These are phyloP conservation scores for Eupithecia pulchellata DNA, from an alignment of 2,888 invertebrate genomes.

Conservation along the genomic window DNA sequence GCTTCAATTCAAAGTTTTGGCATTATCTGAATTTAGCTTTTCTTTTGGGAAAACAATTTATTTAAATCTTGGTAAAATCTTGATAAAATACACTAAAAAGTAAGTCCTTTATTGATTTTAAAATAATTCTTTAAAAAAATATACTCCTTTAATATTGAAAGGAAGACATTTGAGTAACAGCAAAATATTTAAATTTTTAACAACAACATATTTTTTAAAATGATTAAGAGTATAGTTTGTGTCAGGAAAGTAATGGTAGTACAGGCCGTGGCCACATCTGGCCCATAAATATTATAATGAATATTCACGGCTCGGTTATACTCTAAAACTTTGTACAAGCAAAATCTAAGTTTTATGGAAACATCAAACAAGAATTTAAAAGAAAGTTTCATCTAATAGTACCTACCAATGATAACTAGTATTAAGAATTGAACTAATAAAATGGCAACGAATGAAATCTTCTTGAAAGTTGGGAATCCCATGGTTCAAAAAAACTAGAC, in stretches of 20 bases:
- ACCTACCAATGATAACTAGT: too few species aligned
- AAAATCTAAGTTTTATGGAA: slow-evolving; percentile 1
- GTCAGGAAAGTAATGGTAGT: slow-evolving; percentile 18
- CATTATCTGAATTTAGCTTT: too few species aligned
- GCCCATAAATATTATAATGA: slow-evolving; percentile 19
- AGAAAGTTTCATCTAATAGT: too few species aligned
- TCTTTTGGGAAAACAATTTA: too few species aligned
- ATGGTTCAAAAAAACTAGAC: neutral
- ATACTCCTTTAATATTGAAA: neutral
- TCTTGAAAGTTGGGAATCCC: neutral
- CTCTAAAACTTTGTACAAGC: neutral
- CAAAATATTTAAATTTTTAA: neutral
- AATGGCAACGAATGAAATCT: too few species aligned
- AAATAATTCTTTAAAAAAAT: neutral
- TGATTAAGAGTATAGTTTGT: slow-evolving; percentile 16
- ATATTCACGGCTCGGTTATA: slow-evolving; percentile 17
- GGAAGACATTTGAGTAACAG: neutral
- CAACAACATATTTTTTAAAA: slow-evolving; percentile 8
- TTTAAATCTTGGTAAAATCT: too few species aligned
- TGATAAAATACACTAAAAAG: neutral
- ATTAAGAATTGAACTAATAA: too few species aligned
- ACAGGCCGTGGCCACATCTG: slow-evolving; percentile 25
- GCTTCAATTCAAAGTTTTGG: too few species aligned
- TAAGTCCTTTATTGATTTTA: neutral
- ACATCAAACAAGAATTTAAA: too few species aligned